Conservation (phyloP, 2,888 invertebrate genomes). For the Tetheella fluctuosa region DNA sequence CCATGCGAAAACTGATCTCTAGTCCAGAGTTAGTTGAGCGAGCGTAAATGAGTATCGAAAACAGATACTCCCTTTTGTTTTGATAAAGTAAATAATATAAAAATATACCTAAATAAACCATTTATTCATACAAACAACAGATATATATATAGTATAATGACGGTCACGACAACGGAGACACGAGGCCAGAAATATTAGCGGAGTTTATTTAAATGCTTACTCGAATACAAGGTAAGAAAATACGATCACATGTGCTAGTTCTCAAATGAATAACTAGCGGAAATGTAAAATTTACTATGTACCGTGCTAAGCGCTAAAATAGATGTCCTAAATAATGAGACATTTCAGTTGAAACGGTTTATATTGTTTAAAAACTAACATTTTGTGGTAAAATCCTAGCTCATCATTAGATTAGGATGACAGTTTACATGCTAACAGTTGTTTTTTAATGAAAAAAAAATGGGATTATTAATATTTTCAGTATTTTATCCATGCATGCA, state of each 20-base stretch:
- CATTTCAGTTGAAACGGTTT: neutral
- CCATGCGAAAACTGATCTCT: no score
- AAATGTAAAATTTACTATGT: constrained; percentile 22
- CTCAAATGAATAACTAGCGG: constrained; percentile 33
- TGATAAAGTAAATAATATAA: no score
- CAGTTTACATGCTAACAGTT: no score
- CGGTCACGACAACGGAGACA: constrained; percentile 34
- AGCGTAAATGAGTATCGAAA: neutral
- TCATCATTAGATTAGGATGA: no score
- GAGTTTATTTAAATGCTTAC: constrained; percentile 30
- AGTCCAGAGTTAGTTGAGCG: no score
- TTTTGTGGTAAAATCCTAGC: neutral
- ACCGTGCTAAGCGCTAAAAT: constrained; percentile 4
- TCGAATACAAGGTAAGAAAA: constrained; percentile 41
- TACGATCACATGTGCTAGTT: constrained; percentile 35
- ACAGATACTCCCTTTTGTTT: constrained; percentile 18
- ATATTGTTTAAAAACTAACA: neutral
- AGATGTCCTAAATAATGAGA: neutral
- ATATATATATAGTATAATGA: constrained; percentile 38
- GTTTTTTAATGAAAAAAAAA: no score
- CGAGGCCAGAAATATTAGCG: constrained; percentile 53
- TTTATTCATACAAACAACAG: constrained; percentile 36
- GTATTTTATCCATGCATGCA: no score
- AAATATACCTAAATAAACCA: constrained; percentile 15
- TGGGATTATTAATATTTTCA: no score